These are phyloP conservation scores for Tanytarsus gracilentus DNA, from an alignment of 2,888 invertebrate genomes.

Conservation along the genomic window DNA sequence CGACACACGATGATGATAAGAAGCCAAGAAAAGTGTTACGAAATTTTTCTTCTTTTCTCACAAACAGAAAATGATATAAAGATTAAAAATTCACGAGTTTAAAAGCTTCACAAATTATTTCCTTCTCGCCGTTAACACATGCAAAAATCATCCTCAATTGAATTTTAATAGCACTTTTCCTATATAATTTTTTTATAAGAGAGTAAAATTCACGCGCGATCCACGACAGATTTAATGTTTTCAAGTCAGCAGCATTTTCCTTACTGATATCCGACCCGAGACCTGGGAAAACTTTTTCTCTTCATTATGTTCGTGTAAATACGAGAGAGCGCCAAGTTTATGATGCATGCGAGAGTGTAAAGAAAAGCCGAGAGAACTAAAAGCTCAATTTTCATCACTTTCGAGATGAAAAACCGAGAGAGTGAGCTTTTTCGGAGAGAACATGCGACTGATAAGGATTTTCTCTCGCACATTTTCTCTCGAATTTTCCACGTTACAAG, in stretches of 20 bases:
- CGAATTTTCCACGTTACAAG: no score
- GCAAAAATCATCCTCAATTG: background rate
- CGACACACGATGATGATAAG: no score
- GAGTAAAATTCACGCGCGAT: background rate
- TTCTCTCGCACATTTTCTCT: no score
- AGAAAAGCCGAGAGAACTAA: no score
- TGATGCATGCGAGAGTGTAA: no score
- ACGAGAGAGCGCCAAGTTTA: no score
- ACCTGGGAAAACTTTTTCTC: slow-evolving; percentile 29
- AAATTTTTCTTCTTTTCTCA: background rate
- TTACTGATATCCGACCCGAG: slow-evolving; percentile 27
- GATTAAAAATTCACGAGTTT: slow-evolving; percentile 6
- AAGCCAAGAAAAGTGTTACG: background rate
- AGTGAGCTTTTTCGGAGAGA: no score
- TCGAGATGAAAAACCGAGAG: no score
- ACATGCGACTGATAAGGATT: no score
- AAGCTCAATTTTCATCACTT: no score
- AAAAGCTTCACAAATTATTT: slow-evolving; percentile 5
- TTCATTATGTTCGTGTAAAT: background rate
- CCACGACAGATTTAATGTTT: slow-evolving; percentile 11
- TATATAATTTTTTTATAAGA: background rate
- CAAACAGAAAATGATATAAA: background rate
- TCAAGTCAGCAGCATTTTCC: slow-evolving; percentile 24
- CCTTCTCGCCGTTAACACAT: background rate
- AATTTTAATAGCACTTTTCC: background rate